Conservation (phyloP, 2,113 vertebrate species). For the Parus major region DNA sequence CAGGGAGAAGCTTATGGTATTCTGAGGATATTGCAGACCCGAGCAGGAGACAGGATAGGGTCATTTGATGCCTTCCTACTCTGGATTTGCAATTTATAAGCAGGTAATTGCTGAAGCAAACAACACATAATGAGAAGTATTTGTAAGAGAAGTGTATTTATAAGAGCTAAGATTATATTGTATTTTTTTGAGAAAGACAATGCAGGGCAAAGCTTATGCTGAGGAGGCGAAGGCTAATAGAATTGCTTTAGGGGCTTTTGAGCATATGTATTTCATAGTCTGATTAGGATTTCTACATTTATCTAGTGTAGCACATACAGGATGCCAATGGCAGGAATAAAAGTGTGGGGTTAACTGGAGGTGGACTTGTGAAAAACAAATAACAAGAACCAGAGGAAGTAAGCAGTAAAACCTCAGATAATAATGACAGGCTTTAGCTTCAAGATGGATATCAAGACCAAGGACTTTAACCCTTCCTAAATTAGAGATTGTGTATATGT, state of each 20-base stretch:
- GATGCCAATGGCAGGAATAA: conserved; percentile 31
- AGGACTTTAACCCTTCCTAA: conserved; percentile 21
- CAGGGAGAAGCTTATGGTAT: neutral
- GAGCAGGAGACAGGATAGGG: neutral
- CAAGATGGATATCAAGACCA: neutral
- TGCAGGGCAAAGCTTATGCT: neutral
- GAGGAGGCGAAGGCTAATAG: neutral
- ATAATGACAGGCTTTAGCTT: neutral
- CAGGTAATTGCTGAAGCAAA: neutral
- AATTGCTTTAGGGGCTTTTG: neutral
- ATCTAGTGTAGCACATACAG: neutral
- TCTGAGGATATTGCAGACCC: neutral
- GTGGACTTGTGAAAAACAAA: neutral
- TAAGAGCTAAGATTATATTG: neutral
- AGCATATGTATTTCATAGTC: neutral
- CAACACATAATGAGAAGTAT: neutral
- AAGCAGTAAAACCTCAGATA: conserved; percentile 38
- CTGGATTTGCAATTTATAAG: neutral
- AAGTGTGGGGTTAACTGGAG: conserved; percentile 27
- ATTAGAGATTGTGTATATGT: neutral
- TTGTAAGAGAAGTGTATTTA: neutral
- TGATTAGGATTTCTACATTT: neutral
- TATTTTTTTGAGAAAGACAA: neutral
- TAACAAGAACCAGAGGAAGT: neutral
- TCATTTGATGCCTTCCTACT: neutral